Evolutionary conservation across 1,140 invertebrate genomes (phyloP).

Genomic region (Microvelia longipes): DNA sequence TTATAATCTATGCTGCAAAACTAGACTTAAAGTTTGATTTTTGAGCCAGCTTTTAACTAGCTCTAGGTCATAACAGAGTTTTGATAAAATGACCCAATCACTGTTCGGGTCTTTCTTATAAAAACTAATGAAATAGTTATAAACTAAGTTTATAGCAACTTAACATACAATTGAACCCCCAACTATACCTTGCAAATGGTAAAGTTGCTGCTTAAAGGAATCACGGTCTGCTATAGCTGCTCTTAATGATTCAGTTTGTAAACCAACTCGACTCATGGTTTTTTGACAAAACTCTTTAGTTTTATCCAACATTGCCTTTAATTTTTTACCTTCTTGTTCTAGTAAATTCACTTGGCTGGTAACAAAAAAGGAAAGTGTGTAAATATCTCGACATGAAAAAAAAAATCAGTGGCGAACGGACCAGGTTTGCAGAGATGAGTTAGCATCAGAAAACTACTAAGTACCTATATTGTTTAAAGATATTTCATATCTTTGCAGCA

Average conservation of each 20-base stretch:
- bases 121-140: too few relatives aligned
- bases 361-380: too few relatives aligned
- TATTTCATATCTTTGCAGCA: neutral
- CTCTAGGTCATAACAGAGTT: too few relatives aligned
- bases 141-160: too few relatives aligned
- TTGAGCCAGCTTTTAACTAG: too few relatives aligned
- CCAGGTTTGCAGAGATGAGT: too few relatives aligned
- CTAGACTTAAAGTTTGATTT: too few relatives aligned
- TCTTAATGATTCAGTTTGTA: neutral
- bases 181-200: neutral
- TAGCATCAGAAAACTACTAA: neutral
- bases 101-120: too few relatives aligned
- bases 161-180: neutral
- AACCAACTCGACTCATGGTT: neutral
- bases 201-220: neutral
- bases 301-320: neutral
- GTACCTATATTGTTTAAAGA: neutral
- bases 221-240: neutral
- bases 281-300: neutral
- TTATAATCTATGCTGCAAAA: too few relatives aligned
- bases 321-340: neutral
- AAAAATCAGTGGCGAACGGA: too few relatives aligned
- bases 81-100: too few relatives aligned
- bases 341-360: neutral
- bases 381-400: neutral